A percentile compares a stretch with the other conserved stretches of the same genome.
These are phyloP conservation scores for Lytechinus pictus DNA, from an alignment of 35 echinoderm and acorn worm genomes.

Conservation along the genomic window DNA sequence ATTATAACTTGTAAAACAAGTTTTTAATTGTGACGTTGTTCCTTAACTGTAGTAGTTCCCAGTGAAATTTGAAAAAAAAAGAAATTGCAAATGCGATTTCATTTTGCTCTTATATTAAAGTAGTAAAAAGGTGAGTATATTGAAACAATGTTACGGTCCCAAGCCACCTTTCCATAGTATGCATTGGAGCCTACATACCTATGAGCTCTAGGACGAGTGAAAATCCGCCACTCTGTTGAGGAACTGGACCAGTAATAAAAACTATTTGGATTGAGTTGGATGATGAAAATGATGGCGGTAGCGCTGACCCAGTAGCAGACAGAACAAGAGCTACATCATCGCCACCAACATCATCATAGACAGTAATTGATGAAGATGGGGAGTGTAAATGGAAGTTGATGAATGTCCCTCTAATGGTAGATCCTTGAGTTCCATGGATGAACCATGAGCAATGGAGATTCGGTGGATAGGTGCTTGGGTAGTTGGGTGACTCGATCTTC, in stretches of 20 bases:
- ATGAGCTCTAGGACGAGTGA: neutral
- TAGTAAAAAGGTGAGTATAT: too few species aligned
- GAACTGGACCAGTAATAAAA: neutral
- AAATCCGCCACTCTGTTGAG: neutral
- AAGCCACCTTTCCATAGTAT: too few species aligned
- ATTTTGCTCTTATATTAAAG: too few species aligned
- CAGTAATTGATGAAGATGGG: neutral
- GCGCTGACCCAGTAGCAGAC: neutral
- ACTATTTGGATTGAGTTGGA: neutral
- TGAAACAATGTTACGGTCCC: too few species aligned
- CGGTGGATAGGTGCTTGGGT: neutral
- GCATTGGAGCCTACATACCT: neutral
- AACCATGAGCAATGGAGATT: slow-evolving; percentile 2
- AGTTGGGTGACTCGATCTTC: slow-evolving; percentile 8
- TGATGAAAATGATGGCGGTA: neutral
- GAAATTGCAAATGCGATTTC: too few species aligned
- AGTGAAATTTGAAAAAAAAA: too few species aligned
- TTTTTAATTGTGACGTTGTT: too few species aligned
- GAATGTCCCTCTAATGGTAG: neutral
- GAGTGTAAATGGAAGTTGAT: neutral
- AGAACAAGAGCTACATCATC: neutral
- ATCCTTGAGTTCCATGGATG: neutral
- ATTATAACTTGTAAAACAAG: too few species aligned
- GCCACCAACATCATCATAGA: neutral
- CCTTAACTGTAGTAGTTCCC: too few species aligned